A percentile compares a stretch with the other conserved stretches of the same genome.
These are phyloP conservation scores for Macrobrachium nipponense DNA, from an alignment of 1,140 invertebrate genomes.

Conservation along the genomic window DNA sequence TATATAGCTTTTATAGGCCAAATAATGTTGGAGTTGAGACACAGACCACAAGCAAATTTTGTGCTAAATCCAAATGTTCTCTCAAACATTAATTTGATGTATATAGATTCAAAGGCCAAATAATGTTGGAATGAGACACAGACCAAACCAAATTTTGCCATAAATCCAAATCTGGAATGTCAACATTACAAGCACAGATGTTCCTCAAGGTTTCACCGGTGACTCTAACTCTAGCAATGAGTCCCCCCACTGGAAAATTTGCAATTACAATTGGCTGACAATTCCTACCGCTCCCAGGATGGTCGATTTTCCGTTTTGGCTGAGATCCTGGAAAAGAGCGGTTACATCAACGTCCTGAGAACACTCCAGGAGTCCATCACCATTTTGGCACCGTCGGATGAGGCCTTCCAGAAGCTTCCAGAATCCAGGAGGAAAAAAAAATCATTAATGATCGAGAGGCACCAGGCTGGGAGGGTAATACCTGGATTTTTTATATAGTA, in stretches of 20 bases:
- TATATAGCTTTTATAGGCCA: too few relatives aligned
- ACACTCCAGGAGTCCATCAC: constrained; percentile 70
- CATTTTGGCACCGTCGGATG: constrained; percentile 76
- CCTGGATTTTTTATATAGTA: neutral
- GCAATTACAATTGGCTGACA: neutral
- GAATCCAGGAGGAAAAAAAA: constrained; percentile 67
- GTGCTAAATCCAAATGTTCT: too few relatives aligned
- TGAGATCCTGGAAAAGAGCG: constrained; percentile 72
- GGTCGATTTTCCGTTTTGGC: constrained; percentile 73
- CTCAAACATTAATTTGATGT: too few relatives aligned
- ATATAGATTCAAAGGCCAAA: too few relatives aligned
- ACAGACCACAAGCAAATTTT: too few relatives aligned
- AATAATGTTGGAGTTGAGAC: too few relatives aligned
- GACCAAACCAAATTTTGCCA: too few relatives aligned
- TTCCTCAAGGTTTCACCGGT: too few relatives aligned
- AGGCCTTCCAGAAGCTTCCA: constrained; percentile 73
- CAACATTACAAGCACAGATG: too few relatives aligned
- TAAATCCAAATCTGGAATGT: too few relatives aligned
- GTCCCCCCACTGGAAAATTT: neutral
- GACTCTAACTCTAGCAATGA: too few relatives aligned
- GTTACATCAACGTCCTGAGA: constrained; percentile 66
- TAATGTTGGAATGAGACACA: too few relatives aligned
- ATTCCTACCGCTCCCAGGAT: constrained; percentile 67
- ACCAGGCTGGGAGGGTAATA: constrained; percentile 68
- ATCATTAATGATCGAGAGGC: constrained; percentile 67